phyloP scores from a whole-genome alignment of 1,140 invertebrate species.

The Ladona fulva region DNA sequence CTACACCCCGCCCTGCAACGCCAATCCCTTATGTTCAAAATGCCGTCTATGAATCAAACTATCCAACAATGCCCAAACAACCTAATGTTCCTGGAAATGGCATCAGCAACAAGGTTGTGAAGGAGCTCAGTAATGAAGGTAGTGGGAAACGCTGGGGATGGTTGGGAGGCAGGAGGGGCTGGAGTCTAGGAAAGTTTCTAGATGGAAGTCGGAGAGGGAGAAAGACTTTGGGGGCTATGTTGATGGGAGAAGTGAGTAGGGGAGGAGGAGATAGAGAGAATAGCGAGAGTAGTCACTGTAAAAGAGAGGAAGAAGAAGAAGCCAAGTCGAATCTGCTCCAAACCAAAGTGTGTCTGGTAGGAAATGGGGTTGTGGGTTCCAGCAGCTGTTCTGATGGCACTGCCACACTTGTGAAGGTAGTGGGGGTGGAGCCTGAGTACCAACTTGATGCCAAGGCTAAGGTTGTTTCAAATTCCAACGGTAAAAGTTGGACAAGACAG shows the following conservation, averaged over 20 bases:
- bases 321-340: conserved; percentile 10
- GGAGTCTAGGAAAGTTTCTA: background rate
- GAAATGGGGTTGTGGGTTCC: background rate
- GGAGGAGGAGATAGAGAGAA: background rate
- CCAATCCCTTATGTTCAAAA: conserved; percentile 69
- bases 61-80: conserved; percentile 37
- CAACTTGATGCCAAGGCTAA: background rate
- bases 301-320: background rate
- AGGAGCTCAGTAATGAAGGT: conserved; percentile 27
- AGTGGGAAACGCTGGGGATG: conserved; percentile 17
- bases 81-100: conserved; percentile 37
- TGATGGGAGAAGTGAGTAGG: background rate
- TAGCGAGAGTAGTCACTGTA: background rate
- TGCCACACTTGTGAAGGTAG: background rate
- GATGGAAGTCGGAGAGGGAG: background rate
- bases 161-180: background rate
- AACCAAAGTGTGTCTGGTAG: conserved; percentile 14
- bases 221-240: conserved; percentile 5
- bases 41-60: conserved; percentile 45
- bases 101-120: background rate
- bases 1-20: conserved; percentile 38
- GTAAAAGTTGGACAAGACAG: background rate
- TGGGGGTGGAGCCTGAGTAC: background rate
- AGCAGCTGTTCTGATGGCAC: background rate
- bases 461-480: background rate